These are phyloP conservation scores for Cephus rjabovi DNA, from an alignment of 2,888 invertebrate genomes.

Conservation along the genomic window DNA sequence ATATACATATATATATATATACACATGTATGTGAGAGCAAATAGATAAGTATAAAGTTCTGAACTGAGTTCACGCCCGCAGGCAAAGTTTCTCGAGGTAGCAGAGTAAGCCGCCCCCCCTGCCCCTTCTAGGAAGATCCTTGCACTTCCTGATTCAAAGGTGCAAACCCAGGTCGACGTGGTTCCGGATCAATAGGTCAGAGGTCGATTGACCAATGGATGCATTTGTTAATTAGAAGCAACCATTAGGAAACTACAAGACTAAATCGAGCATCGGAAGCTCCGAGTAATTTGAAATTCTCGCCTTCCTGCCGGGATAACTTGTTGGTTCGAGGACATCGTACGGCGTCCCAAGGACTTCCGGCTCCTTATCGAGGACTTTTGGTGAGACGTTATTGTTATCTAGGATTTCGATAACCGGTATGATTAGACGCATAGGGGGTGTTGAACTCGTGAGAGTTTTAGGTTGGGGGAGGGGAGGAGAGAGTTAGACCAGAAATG, in stretches of 20 bases:
- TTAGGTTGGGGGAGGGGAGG: constrained; percentile 30
- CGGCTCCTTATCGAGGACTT: not conserved
- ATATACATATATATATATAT: too few species aligned
- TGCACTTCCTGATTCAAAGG: not conserved
- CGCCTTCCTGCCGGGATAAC: not conserved
- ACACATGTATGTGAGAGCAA: not conserved
- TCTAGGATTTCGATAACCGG: too few species aligned
- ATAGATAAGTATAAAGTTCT: not conserved
- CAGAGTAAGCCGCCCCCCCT: too few species aligned
- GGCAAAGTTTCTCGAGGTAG: not conserved
- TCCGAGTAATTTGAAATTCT: not conserved
- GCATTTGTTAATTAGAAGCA: not conserved
- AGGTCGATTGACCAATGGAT: not conserved
- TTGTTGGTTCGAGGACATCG: too few species aligned
- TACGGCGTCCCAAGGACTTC: too few species aligned
- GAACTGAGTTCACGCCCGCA: not conserved
- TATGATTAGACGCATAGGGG: not conserved
- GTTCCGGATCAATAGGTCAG: not conserved
- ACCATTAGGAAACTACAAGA: not conserved
- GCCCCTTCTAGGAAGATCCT: not conserved
- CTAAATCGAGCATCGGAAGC: not conserved
- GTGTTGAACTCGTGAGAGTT: not conserved
- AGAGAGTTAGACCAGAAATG: not conserved
- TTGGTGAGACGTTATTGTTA: not conserved
- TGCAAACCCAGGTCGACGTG: not conserved